These are phyloP conservation scores for Drosophila antonietae DNA, from an alignment of 2,888 invertebrate genomes.

Conservation along the genomic window DNA sequence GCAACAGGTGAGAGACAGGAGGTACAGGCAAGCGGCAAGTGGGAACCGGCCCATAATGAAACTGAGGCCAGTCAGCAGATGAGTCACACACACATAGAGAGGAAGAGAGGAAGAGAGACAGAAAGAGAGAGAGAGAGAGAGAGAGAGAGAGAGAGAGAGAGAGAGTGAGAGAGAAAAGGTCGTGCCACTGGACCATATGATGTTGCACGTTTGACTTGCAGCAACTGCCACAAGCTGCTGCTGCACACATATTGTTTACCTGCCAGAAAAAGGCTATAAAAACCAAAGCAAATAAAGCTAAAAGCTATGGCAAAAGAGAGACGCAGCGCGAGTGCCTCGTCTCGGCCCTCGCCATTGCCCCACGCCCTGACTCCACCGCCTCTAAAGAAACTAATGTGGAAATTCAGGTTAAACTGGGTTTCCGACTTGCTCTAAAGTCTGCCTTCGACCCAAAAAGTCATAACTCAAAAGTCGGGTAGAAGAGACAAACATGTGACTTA, in stretches of 20 bases:
- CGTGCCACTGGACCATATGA: conserved; percentile 47
- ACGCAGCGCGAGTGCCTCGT: conserved; percentile 14
- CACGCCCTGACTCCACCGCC: not conserved
- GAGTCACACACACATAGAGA: conserved; percentile 48
- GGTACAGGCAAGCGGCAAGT: conserved; percentile 3
- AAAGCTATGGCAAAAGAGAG: conserved; percentile 35
- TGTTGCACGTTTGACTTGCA: conserved; percentile 40
- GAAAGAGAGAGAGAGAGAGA: not conserved
- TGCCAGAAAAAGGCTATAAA: conserved; percentile 75
- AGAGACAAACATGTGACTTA: conserved; percentile 78
- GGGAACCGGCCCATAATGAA: conserved; percentile 52
- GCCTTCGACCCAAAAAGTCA: conserved; percentile 51
- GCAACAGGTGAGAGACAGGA: conserved; percentile 37
- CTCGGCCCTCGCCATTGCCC: not conserved
- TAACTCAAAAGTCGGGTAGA: conserved; percentile 72
- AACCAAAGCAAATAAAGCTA: conserved; percentile 72
- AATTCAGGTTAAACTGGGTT: conserved; percentile 81
- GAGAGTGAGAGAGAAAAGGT: not conserved
- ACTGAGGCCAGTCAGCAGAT: conserved; percentile 18
- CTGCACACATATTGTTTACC: conserved; percentile 63
- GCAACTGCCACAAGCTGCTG: conserved; percentile 40
- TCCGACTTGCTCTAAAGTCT: conserved; percentile 22
- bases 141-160: not conserved
- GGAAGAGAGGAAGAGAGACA: not conserved
- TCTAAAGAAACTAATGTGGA: conserved; percentile 69